Conservation (phyloP, 2,888 invertebrate genomes). For the Lasioglossum villosulum region DNA sequence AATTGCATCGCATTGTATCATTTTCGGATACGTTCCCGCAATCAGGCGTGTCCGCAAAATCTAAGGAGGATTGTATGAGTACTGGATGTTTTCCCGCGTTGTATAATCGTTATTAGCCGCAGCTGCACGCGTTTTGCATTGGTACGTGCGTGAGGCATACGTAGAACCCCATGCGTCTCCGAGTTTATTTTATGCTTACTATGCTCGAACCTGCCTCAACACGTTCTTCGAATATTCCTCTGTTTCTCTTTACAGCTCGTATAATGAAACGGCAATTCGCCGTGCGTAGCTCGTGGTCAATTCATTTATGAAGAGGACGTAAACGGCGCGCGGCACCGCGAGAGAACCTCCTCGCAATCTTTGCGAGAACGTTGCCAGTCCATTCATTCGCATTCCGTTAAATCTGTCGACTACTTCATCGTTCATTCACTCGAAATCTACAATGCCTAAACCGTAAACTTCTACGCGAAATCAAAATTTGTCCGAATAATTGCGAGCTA, state of each 20-base stretch:
- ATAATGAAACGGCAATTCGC: slow-evolving; percentile 71
- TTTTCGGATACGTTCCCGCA: neutral
- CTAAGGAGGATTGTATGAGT: neutral
- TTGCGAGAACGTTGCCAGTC: slow-evolving; percentile 33
- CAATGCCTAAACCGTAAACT: neutral
- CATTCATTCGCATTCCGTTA: slow-evolving; percentile 18
- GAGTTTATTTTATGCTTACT: slow-evolving; percentile 76
- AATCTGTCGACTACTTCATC: neutral
- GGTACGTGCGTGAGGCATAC: slow-evolving; percentile 71
- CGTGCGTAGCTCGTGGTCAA: slow-evolving; percentile 64
- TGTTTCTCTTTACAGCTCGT: slow-evolving; percentile 56
- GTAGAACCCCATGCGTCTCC: slow-evolving; percentile 74
- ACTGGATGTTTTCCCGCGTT: slow-evolving; percentile 50
- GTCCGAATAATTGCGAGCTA: neutral
- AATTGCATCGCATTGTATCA: neutral
- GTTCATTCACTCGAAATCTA: neutral
- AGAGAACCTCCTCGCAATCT: slow-evolving; percentile 46
- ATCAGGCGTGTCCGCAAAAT: neutral
- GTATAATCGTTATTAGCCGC: slow-evolving; percentile 69
- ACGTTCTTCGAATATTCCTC: slow-evolving; percentile 44
- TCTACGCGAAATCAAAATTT: neutral
- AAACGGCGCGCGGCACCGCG: slow-evolving; percentile 31
- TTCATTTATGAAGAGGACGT: slow-evolving; percentile 57
- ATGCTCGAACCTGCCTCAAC: slow-evolving; percentile 72
- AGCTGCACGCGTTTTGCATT: slow-evolving; percentile 46